These are phyloP conservation scores for Coracopsis vasa DNA, from an alignment of 2,113 vertebrate species.

Conservation along the genomic window DNA sequence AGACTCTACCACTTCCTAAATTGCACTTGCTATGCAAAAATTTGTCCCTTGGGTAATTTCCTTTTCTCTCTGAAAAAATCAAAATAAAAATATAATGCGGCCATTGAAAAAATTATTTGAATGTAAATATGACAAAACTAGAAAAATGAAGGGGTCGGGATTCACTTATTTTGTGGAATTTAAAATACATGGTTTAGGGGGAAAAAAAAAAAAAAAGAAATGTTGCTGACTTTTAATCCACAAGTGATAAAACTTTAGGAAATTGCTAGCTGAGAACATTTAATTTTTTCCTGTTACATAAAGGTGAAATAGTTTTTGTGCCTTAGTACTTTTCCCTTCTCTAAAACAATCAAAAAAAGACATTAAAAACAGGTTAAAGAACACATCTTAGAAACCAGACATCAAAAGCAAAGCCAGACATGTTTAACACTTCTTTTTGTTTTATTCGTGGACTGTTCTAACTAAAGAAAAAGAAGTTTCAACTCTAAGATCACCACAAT, in stretches of 20 bases:
- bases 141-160: neutral
- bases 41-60: neutral
- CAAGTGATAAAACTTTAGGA: neutral
- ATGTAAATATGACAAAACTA: neutral
- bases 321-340: neutral
- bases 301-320: neutral
- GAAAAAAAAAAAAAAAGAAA: neutral
- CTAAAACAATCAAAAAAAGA: neutral
- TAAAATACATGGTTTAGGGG: neutral
- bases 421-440: neutral
- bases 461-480: neutral
- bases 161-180: neutral
- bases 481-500: neutral
- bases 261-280: neutral
- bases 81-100: neutral
- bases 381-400: neutral
- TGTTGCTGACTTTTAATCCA: neutral
- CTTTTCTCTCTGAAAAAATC: neutral
- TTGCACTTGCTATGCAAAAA: neutral
- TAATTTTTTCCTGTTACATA: neutral
- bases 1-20: neutral
- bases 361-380: neutral
- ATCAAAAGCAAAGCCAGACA: neutral
- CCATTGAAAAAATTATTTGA: slow-evolving; percentile 8
- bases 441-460: neutral